A percentile compares a stretch with the other conserved stretches of the same genome.
These are phyloP conservation scores for Limanda limanda DNA, from an alignment of 2,113 vertebrate species.

Conservation along the genomic window DNA sequence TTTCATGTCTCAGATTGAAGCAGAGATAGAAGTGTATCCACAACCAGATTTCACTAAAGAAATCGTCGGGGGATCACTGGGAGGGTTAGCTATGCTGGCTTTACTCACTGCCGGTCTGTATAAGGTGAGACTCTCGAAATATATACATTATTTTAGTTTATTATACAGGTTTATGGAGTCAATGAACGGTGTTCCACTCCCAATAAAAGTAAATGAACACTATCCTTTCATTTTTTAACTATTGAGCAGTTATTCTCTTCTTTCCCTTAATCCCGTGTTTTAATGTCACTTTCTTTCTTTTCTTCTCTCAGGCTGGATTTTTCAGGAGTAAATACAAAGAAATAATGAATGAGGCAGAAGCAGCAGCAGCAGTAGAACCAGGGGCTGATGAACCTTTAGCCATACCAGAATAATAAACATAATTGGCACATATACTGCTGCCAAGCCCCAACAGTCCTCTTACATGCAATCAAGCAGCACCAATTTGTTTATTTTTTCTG, in stretches of 20 bases:
- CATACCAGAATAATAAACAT: neutral
- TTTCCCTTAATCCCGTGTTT: neutral
- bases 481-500: neutral
- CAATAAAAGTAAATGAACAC: no score
- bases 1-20: slow-evolving; percentile 70
- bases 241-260: neutral
- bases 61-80: slow-evolving; percentile 79
- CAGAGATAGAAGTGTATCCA: slow-evolving; percentile 78
- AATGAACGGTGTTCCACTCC: no score
- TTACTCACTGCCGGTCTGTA: slow-evolving; percentile 79
- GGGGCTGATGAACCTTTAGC: neutral
- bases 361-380: neutral
- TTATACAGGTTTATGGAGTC: no score
- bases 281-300: neutral
- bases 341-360: slow-evolving; percentile 68
- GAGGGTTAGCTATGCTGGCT: slow-evolving; percentile 81
- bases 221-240: no score
- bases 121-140: slow-evolving; percentile 75
- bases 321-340: slow-evolving; percentile 86
- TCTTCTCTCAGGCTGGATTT: slow-evolving; percentile 83
- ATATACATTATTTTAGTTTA: no score
- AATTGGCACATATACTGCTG: neutral
- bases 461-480: no score
- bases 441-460: no score
- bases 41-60: slow-evolving; percentile 74